Conservation (phyloP, 2,797 vertebrate genomes). For the Danio aesculapii region DNA sequence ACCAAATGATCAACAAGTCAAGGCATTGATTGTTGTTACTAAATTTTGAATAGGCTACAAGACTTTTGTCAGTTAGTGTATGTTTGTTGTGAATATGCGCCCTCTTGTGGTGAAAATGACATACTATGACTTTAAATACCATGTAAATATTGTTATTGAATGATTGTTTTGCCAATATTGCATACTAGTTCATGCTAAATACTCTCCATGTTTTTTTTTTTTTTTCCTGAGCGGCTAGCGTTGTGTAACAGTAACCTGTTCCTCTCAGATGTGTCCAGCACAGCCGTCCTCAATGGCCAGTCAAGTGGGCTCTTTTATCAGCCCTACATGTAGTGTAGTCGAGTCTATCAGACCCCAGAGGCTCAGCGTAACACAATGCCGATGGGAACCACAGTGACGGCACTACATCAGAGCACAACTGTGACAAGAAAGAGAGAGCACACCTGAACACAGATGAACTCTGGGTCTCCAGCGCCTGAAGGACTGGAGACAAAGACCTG, state of each 20-base stretch:
- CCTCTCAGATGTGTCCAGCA: background rate
- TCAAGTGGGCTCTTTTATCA: constrained; percentile 35
- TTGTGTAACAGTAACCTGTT: constrained; percentile 35
- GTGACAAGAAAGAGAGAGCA: constrained; percentile 66
- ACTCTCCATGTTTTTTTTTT: too few relatives aligned
- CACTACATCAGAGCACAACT: constrained; percentile 69
- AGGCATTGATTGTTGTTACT: too few relatives aligned
- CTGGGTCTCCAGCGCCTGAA: background rate
- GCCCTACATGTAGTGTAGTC: constrained; percentile 19
- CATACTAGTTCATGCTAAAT: too few relatives aligned
- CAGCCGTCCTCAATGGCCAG: constrained; percentile 19
- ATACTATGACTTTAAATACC: too few relatives aligned
- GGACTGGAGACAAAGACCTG: background rate
- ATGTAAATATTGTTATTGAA: too few relatives aligned
- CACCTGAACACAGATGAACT: constrained; percentile 32
- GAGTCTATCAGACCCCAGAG: constrained; percentile 40
- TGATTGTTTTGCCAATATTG: too few relatives aligned
- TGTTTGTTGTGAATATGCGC: too few relatives aligned
- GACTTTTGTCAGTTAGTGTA: too few relatives aligned
- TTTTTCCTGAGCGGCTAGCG: too few relatives aligned
- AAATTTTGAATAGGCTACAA: too few relatives aligned
- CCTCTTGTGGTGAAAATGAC: too few relatives aligned
- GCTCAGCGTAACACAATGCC: constrained; percentile 71
- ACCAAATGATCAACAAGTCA: too few relatives aligned
- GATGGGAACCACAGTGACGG: constrained; percentile 63